These are phyloP conservation scores for Psittacula echo DNA, from an alignment of 2,797 vertebrate genomes.

Conservation along the genomic window DNA sequence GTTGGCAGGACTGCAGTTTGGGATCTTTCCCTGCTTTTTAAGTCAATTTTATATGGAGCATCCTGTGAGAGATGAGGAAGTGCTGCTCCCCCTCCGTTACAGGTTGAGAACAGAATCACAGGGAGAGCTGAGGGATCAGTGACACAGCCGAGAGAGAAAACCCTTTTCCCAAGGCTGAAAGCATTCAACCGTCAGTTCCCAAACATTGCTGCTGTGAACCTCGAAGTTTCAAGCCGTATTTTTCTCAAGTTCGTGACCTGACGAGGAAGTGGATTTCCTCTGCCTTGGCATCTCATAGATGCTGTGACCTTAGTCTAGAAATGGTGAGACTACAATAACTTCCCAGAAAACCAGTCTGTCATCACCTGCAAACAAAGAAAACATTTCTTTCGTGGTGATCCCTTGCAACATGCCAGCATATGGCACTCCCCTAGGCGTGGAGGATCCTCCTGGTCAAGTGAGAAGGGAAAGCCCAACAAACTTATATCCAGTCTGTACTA, in stretches of 20 bases:
- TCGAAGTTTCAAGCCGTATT: not conserved
- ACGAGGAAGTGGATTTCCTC: not conserved
- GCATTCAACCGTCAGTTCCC: not conserved
- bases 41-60: not conserved
- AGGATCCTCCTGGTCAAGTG: not conserved
- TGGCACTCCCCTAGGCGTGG: not conserved
- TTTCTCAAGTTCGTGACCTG: not conserved
- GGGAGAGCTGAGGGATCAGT: not conserved
- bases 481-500: not conserved
- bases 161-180: not conserved
- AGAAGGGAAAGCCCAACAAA: not conserved
- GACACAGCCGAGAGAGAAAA: not conserved
- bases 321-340: not conserved
- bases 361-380: not conserved
- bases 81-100: accelerated
- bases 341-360: not conserved
- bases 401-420: not conserved
- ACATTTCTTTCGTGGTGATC: not conserved
- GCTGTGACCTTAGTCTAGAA: not conserved
- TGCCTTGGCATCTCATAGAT: not conserved
- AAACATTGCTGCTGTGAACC: not conserved
- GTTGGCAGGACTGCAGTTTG: not conserved
- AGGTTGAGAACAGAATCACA: not conserved
- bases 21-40: not conserved
- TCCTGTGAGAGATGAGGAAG: not conserved